phyloP scores from a whole-genome alignment of 1,140 invertebrate species.

The Drosophila chauvacae region DNA sequence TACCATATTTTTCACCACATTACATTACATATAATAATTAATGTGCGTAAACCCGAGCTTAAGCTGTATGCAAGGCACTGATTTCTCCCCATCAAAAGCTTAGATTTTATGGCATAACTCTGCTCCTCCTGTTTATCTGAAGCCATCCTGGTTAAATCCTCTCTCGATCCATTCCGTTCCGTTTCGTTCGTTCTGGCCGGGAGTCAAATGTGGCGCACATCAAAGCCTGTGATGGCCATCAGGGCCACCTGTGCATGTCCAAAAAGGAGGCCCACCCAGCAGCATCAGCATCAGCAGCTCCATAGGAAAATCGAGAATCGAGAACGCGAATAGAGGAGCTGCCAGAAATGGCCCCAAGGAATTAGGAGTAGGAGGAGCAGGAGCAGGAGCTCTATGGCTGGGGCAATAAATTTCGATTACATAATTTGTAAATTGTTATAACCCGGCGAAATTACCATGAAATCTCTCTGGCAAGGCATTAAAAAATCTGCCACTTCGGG shows the following conservation, averaged over 20 bases:
- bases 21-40: neutral
- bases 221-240: constrained; percentile 55
- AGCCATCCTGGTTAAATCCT: constrained; percentile 1
- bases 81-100: constrained; percentile 3
- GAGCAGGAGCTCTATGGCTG: constrained; percentile 23
- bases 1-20: neutral
- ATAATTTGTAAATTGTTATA: constrained; percentile 82
- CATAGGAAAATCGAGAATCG: neutral
- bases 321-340: constrained; percentile 26
- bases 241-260: constrained; percentile 67
- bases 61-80: neutral
- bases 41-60: neutral
- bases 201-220: constrained; percentile 60
- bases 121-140: constrained; percentile 1
- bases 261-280: constrained; percentile 33
- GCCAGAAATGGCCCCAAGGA: constrained; percentile 31
- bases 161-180: constrained; percentile 14
- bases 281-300: neutral
- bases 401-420: constrained; percentile 78
- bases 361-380: neutral
- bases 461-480: constrained; percentile 78
- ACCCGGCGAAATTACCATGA: constrained; percentile 79
- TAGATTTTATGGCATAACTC: constrained; percentile 8
- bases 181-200: constrained; percentile 39
- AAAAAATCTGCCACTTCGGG: constrained; percentile 75